Evolutionary conservation across 2,113 vertebrate species (phyloP).

Genomic region (Phaethon lepturus): DNA sequence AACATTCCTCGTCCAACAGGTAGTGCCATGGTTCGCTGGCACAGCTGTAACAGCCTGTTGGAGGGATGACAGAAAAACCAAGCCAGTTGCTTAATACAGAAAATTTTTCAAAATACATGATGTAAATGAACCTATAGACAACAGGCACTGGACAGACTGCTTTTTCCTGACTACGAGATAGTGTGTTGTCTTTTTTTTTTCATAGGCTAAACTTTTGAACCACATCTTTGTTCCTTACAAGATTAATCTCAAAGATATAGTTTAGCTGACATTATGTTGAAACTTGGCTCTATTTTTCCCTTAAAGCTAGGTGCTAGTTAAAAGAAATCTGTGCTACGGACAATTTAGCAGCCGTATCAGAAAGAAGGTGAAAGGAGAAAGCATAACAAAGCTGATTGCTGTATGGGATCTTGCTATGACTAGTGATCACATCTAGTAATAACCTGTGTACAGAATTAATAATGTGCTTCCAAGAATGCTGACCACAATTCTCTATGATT

Average conservation of each 20-base stretch:
- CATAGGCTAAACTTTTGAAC: background rate
- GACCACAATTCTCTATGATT: slow-evolving; percentile 32
- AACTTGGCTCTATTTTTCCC: background rate
- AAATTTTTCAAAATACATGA: background rate
- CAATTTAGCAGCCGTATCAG: background rate
- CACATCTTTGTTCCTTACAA: background rate
- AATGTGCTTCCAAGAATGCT: slow-evolving; percentile 13
- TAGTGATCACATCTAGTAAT: background rate
- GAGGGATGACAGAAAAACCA: background rate
- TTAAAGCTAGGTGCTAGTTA: background rate
- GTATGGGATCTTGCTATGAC: slow-evolving; percentile 17
- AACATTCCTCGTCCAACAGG: slow-evolving; percentile 96
- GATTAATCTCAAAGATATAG: background rate
- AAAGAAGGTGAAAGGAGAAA: background rate
- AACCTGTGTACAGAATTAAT: background rate
- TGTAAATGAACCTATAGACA: background rate
- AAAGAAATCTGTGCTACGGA: background rate
- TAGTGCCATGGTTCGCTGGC: slow-evolving; percentile 95
- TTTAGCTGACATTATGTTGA: background rate
- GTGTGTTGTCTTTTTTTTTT: background rate
- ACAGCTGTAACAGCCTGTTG: slow-evolving; percentile 89
- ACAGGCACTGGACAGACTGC: background rate
- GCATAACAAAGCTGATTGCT: background rate
- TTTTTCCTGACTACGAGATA: background rate
- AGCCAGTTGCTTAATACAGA: background rate